These are phyloP conservation scores for Pygocentrus nattereri DNA, from an alignment of 2,797 vertebrate species.

Conservation along the genomic window DNA sequence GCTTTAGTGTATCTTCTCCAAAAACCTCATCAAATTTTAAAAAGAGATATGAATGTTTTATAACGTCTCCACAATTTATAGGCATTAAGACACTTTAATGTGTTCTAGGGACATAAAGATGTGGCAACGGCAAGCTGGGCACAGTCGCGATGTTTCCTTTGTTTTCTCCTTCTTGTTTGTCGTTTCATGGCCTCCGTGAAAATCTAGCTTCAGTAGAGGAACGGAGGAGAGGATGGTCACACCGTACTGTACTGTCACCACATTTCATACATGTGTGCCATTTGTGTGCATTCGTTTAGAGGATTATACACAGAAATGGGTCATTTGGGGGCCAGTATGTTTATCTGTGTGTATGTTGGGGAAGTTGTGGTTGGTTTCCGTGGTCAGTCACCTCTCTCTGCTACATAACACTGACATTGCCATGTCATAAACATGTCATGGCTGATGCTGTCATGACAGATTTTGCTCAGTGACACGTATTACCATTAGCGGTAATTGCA, in stretches of 20 bases:
- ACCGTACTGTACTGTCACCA: not conserved
- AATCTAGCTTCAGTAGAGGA: not conserved
- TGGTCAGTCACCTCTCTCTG: too few relatives aligned
- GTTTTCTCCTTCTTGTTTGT: not conserved
- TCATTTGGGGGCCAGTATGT: not conserved
- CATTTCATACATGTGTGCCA: not conserved
- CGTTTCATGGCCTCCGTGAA: not conserved
- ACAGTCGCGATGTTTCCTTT: not conserved
- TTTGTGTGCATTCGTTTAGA: not conserved
- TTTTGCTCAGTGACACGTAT: too few relatives aligned
- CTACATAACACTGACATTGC: too few relatives aligned
- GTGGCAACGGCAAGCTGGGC: too few relatives aligned
- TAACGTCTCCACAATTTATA: constrained; percentile 42
- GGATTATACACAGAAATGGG: not conserved
- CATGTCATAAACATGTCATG: too few relatives aligned
- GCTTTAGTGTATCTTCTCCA: constrained; percentile 3
- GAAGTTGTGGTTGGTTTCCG: not conserved
- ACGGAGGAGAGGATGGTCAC: not conserved
- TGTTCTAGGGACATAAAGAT: constrained; percentile 13
- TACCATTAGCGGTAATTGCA: too few relatives aligned
- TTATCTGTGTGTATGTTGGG: not conserved
- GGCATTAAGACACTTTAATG: constrained; percentile 45
- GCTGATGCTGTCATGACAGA: too few relatives aligned
- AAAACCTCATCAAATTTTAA: constrained; percentile 36
- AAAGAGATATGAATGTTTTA: constrained; percentile 48